Evolutionary conservation across 2,113 vertebrate species (phyloP), one percentile per base, ranked within the genome.

Genomic region (Zosterops borbonicus): DNA sequence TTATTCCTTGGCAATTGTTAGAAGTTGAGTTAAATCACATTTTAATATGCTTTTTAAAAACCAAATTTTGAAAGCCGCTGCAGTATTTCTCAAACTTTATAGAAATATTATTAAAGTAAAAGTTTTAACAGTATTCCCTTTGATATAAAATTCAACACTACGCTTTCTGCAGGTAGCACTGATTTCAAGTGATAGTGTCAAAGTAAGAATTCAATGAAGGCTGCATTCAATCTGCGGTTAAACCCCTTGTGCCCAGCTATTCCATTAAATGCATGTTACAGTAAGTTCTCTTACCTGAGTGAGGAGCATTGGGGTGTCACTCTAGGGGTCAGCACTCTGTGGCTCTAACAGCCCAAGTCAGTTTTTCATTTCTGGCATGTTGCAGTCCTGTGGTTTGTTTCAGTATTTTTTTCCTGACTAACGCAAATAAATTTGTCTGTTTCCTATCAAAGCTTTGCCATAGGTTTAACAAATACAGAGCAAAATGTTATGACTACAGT

Each of bases 151-250:
- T 80, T 91, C 69, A 96, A 93, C 79, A 46, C 35, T 94, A 59
- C 95, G 10, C 86, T 96, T 49, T 96, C 94, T 96, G 83, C 96
- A 95, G 94, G 95, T 96, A 97, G 95, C 85, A 90, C 88, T 93
- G 92, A 68, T 95, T 92, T 94, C 93, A 93, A 94, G 94, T 93
- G 88, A 56, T 96, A 96, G 94, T 96, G 92, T 96, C 94, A 96
- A 81, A 96, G n/a, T 96, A 88, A 95, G 94, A 97, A 93, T 92
- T 96, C 71, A 93, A 35, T 93, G 95, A 96, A 93, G 94, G 93
- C 95, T 84, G 86, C 94, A 64, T 75, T 95, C 92, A 94, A 3
- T 93, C 95, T 93, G 81, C 88, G 62, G 68, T 94, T 95, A 91
- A 77, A 53, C 28, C 80, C 96, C 25, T 83, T 97, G 96, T 96